These are phyloP conservation scores for Eupithecia pulchellata DNA, from an alignment of 2,888 invertebrate genomes.

Conservation along the genomic window DNA sequence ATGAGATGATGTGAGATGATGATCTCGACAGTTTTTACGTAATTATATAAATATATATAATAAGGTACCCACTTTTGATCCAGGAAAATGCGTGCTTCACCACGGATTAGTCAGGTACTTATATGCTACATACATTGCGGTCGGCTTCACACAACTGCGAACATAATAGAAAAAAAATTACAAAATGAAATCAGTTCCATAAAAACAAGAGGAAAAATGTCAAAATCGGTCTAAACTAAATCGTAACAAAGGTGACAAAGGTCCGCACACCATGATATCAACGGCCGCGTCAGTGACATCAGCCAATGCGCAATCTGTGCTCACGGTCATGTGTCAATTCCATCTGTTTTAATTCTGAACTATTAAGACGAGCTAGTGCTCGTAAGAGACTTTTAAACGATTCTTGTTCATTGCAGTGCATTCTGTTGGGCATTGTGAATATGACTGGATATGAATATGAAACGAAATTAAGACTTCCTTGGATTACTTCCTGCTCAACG, in stretches of 20 bases:
- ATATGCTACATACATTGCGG: neutral
- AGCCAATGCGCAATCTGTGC: slow-evolving; percentile 30
- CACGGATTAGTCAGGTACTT: neutral
- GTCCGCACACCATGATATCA: slow-evolving; percentile 42
- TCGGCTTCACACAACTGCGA: neutral
- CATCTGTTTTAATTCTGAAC: neutral
- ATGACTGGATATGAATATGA: neutral
- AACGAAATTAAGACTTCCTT: neutral
- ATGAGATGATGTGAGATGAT: no score
- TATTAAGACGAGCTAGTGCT: neutral
- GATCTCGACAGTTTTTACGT: no score
- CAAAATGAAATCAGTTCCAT: neutral
- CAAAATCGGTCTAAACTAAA: neutral
- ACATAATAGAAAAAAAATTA: neutral
- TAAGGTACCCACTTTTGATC: neutral
- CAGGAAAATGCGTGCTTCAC: neutral
- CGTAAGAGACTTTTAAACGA: neutral
- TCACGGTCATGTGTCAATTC: slow-evolving; percentile 28
- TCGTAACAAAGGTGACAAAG: slow-evolving; percentile 35
- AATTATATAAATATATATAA: no score
- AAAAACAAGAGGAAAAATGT: neutral
- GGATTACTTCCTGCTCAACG: neutral
- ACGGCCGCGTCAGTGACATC: slow-evolving; percentile 46
- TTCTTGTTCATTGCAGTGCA: neutral
- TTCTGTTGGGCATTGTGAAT: neutral